phyloP scores from a whole-genome alignment of 1,140 invertebrate genomes.

The Trialeurodes vaporariorum region DNA sequence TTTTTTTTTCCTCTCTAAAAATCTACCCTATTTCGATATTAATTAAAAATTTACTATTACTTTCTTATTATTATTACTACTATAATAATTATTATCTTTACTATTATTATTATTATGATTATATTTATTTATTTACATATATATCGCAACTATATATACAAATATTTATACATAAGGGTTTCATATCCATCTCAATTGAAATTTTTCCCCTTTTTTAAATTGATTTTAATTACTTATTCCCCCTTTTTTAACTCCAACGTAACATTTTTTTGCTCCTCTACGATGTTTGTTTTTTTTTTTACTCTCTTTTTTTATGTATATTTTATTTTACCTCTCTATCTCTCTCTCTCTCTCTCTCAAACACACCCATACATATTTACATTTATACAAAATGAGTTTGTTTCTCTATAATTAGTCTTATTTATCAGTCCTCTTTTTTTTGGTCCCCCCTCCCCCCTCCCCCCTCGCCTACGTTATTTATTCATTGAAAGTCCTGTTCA shows the following conservation, averaged over 20 bases:
- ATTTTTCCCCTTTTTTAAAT: background rate
- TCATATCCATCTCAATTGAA: background rate
- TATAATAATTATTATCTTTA: background rate
- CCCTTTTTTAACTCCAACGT: no score
- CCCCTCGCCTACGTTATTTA: no score
- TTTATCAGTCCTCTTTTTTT: background rate
- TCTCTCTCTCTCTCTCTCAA: no score
- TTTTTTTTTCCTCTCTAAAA: background rate
- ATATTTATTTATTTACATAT: background rate
- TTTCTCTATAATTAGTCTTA: background rate
- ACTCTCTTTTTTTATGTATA: no score
- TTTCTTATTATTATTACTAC: background rate
- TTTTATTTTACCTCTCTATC: no score
- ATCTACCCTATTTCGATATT: background rate
- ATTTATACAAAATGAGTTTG: no score
- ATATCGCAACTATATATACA: background rate
- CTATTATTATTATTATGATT: background rate
- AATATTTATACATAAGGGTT: background rate
- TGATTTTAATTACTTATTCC: no score
- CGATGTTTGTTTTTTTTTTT: no score
- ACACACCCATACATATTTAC: no score
- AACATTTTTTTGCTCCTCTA: no score
- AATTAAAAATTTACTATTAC: background rate
- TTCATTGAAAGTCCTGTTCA: no score
- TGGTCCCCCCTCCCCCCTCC: no score